Evolutionary conservation across 1,140 invertebrate genomes (phyloP).

Genomic region (Chrysomallon squamiferum): DNA sequence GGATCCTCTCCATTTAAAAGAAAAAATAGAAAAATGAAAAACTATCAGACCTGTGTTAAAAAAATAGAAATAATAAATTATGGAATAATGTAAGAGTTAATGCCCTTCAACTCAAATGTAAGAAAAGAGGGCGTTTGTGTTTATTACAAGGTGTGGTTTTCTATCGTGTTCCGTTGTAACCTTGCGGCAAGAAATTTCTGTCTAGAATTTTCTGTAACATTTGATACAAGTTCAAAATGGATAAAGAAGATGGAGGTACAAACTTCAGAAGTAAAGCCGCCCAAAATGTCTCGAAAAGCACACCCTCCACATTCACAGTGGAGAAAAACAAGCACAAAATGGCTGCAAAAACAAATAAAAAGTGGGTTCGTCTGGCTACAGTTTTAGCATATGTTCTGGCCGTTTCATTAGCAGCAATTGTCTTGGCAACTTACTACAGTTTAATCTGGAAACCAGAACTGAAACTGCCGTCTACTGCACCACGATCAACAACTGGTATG

Average conservation of each 20-base stretch:
- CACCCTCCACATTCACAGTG: constrained; percentile 36
- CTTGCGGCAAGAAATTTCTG: too few species aligned
- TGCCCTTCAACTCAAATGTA: too few species aligned
- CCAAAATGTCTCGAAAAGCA: constrained; percentile 38
- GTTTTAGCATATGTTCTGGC: constrained; percentile 94
- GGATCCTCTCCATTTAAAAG: too few species aligned
- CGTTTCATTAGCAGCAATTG: constrained; percentile 92
- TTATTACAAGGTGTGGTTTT: too few species aligned
- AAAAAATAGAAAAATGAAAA: too few species aligned
- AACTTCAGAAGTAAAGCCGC: constrained; percentile 35
- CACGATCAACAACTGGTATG: too few species aligned
- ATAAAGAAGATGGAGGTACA: constrained; percentile 42
- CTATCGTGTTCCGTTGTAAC: too few species aligned
- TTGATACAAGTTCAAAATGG: constrained; percentile 27
- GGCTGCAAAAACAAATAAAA: constrained; percentile 63
- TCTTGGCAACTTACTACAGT: constrained; percentile 93
- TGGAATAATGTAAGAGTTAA: too few species aligned
- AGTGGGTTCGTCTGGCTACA: constrained; percentile 84
- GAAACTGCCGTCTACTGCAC: constrained; percentile 9
- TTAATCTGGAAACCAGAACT: constrained; percentile 89
- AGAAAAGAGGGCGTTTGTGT: too few species aligned
- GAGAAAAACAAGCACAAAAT: constrained; percentile 56
- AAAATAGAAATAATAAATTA: too few species aligned
- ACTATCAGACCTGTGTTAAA: too few species aligned
- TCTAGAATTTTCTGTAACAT: too few species aligned